Evolutionary conservation across 2,113 vertebrate species (phyloP), one percentile per base, ranked within the genome.

Genomic region (Platysteira castanea): DNA sequence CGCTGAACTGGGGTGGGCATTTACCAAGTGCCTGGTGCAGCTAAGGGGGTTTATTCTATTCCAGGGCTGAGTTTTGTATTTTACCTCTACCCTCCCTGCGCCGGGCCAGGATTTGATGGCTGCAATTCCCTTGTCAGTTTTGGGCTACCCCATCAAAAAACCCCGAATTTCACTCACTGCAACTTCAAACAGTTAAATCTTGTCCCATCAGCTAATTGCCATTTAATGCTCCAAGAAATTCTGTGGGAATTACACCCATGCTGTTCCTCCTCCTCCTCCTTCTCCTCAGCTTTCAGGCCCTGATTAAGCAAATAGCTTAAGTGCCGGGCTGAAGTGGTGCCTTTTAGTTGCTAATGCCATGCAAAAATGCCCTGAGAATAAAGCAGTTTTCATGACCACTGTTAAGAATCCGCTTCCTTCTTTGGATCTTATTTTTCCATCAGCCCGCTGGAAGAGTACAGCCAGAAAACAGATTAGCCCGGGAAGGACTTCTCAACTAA

Each of bases 301-400:
- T 82, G 92, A 90, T 94, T 95, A 79, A 90, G 88, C 76, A 96
- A 93, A 93, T 79, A 63, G 56, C 76, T 93, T 16, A 60, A 93
- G 84, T 47, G 84, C 89, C 7, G 2, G 21, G 74, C 57, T 77
- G 71, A 92, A 95, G 56, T 30, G 57, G n/a, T 86, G 88, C 89
- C 88, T 96, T 96, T 90, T 56, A 78, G 63, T 61, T 63, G 85
- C 88, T 95, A 95, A 96, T 95, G 85, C 88, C 85, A n/a, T 82
- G 91, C 82, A 78, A 59, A 91, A 96, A 64, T 42, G 74, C 78
- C 81, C 65, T 4, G 68, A 88, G 88, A 90, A 87, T 69, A 87
- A 91, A 96, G 93, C 49, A 57, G 90, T 90, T 89, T 85, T 89
- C 87, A 63, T 49, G 75, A 84, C 41, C 56, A 0, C 91, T 87